A percentile compares a stretch with the other conserved stretches of the same genome.
Conservation (phyloP, 1,140 invertebrate genomes). For the Drosophila pruinosa region DNA sequence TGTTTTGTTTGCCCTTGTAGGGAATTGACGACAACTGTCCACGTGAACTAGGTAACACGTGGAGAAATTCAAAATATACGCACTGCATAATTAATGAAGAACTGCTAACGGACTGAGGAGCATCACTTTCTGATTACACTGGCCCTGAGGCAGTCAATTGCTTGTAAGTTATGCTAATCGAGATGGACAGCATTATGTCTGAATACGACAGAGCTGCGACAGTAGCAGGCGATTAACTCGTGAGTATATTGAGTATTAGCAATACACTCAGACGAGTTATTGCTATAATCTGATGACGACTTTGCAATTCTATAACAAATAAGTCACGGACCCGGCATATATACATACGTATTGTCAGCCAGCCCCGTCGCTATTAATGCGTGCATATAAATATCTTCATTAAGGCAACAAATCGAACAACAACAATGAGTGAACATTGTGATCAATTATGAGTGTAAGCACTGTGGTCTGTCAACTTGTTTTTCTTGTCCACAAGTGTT, state of each 20-base stretch:
- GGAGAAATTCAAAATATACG: not conserved
- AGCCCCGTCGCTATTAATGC: constrained; percentile 15
- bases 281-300: constrained; percentile 9
- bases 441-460: constrained; percentile 12
- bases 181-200: constrained; percentile 25
- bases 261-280: not conserved
- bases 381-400: constrained; percentile 53
- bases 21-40: not conserved
- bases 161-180: constrained; percentile 29
- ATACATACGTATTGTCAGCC: not conserved
- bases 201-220: constrained; percentile 23
- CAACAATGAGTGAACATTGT: not conserved
- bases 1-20: not conserved
- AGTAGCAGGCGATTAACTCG: constrained; percentile 39
- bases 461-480: constrained; percentile 15
- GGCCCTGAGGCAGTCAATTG: not conserved
- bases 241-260: not conserved
- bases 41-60: constrained; percentile 18
- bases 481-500: constrained; percentile 18
- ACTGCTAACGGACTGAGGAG: not conserved
- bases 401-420: constrained; percentile 8
- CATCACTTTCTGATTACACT: not conserved
- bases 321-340: constrained; percentile 20
- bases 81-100: not conserved
- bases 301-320: constrained; percentile 23